Evolutionary conservation across 2,888 invertebrate genomes (phyloP), one percentile per base, ranked within the genome.

Genomic region (Siphlonurus alternatus): DNA sequence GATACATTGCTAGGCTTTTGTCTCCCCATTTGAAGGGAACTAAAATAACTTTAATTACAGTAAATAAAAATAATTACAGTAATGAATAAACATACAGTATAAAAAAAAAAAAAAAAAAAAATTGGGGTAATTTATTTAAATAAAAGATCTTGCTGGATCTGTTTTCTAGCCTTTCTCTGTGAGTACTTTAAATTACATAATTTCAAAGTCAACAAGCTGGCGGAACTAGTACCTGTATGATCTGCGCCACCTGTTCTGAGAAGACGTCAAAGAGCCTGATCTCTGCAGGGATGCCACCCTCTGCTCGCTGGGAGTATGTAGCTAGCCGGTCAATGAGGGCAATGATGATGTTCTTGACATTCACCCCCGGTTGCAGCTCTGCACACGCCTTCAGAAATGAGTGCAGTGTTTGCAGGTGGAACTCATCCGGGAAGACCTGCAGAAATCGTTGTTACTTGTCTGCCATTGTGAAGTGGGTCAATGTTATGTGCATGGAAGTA

Each of bases 221-320:
- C 2, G 20, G 20, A 15, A 24, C 2, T 53, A 63, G 66, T 72
- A 87, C 90, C 83, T 93, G 89, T 66, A 97, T 94, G 69, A 98
- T 95, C 66, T 89, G 88, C 1, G 95, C 92, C 2, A 98, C 93
- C 79, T 99, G 98, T 71, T 94, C 90, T 1, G 96, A 97, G 77
- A 99, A 99, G 53, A 98, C 95, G 73, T 98, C 96, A 76, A 99
- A 99, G 5, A 99, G 79, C 73, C 95, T 89, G 19, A 97, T 93
- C 70, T 95, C 92, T 66, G 87, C 81, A 24, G 92, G 88, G 70
- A 88, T 85, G 53, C 83, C 83, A 61, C 81, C 83, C 71, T 85
- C 84, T 62, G 82, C 80, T 70, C 90, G 82, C 77, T 91, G 89
- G 72, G 91, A 91, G 71, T 88, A 93, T 0, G 87, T 83, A 1